These are phyloP conservation scores for Eclectus roratus DNA, from an alignment of 2,113 vertebrate species.

Conservation along the genomic window DNA sequence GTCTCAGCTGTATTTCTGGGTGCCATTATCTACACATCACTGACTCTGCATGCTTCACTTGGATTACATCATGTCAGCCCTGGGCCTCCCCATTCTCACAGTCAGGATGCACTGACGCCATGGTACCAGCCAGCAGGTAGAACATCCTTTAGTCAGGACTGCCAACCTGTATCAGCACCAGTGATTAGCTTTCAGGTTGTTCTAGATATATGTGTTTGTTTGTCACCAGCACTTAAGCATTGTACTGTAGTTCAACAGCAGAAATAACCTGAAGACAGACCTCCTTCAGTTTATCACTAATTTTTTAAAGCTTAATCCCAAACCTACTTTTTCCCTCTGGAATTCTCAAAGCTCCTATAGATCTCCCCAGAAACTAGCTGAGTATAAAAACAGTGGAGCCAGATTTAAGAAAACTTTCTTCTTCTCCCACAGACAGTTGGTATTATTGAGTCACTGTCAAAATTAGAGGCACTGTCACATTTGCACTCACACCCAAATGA, in stretches of 20 bases:
- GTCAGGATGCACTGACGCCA: background rate
- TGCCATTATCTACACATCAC: background rate
- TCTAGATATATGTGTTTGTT: background rate
- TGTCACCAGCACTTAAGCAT: background rate
- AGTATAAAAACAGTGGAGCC: background rate
- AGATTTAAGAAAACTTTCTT: background rate
- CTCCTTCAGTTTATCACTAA: background rate
- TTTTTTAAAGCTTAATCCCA: background rate
- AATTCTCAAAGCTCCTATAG: background rate
- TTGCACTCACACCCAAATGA: background rate
- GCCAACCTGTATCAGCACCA: background rate
- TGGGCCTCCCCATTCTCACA: background rate
- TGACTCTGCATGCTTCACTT: background rate
- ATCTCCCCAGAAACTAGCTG: background rate
- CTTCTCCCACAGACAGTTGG: background rate
- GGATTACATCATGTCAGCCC: background rate
- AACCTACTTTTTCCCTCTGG: background rate
- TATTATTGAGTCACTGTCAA: background rate
- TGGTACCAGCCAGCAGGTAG: background rate
- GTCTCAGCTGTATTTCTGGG: background rate
- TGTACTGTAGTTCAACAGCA: background rate
- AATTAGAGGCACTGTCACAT: background rate
- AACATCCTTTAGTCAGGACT: background rate
- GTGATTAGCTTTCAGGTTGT: background rate
- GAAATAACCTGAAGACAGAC: background rate